Evolutionary conservation across 2,888 invertebrate species (phyloP).

Genomic region (Philaethria dido): DNA sequence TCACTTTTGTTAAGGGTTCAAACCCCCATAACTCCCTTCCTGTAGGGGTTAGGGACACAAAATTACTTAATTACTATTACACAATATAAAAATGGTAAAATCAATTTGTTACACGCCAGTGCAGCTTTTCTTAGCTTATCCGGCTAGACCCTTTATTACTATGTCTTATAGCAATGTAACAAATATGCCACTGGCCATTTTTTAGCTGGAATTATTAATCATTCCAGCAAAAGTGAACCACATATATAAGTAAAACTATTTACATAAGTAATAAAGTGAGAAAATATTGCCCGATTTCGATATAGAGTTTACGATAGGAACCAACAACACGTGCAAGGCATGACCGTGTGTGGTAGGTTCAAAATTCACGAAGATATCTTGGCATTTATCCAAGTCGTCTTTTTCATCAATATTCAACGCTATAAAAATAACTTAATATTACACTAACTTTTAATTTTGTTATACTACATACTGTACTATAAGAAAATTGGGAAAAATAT

Average conservation of each 20-base stretch:
- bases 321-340: slow-evolving; percentile 27
- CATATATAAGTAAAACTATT: not conserved
- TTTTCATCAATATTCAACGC: slow-evolving; percentile 12
- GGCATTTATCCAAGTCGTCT: slow-evolving; percentile 29
- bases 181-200: too few species aligned
- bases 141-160: too few species aligned
- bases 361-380: slow-evolving; percentile 28
- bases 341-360: slow-evolving; percentile 15
- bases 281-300: not conserved
- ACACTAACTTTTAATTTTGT: slow-evolving; percentile 13
- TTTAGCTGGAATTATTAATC: too few species aligned
- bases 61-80: too few species aligned
- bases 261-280: not conserved
- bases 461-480: not conserved
- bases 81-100: too few species aligned
- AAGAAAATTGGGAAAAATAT: not conserved
- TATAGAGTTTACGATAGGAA: slow-evolving; percentile 13
- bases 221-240: not conserved
- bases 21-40: too few species aligned
- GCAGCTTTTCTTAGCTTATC: too few species aligned
- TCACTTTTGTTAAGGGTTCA: too few species aligned
- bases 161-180: too few species aligned
- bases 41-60: too few species aligned
- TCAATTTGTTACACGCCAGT: too few species aligned
- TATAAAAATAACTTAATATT: slow-evolving; percentile 9